Conservation (phyloP, 2,113 vertebrate species). For the Ammodytes marinus region DNA sequence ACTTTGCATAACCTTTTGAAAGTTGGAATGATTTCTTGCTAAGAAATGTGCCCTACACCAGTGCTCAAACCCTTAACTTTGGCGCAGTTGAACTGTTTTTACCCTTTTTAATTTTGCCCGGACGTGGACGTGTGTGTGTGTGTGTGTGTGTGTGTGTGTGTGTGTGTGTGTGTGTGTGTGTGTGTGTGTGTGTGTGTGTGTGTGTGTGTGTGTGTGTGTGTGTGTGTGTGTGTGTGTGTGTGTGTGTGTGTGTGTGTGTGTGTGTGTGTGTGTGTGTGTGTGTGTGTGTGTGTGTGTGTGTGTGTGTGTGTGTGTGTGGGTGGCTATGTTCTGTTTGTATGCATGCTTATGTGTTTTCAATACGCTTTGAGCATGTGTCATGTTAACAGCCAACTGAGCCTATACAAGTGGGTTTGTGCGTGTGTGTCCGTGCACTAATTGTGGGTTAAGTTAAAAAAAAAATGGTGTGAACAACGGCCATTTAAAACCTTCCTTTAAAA, state of each 20-base stretch:
- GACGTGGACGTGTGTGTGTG: not conserved
- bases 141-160: not conserved
- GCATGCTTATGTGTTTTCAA: constrained; percentile 13
- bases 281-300: not conserved
- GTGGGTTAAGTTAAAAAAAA: constrained; percentile 39
- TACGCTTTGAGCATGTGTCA: constrained; percentile 30
- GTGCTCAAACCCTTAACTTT: not conserved
- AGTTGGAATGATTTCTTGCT: not conserved
- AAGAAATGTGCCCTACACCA: not conserved
- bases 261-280: not conserved
- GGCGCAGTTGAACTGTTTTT: not conserved
- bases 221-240: not conserved
- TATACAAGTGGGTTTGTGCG: not conserved
- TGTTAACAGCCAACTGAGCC: not conserved
- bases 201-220: not conserved
- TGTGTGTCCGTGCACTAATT: constrained; percentile 35
- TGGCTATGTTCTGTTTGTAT: not conserved
- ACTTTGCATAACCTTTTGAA: not conserved
- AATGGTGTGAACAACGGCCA: constrained; percentile 57
- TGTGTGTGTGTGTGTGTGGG: not conserved
- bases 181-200: not conserved
- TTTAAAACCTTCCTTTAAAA: constrained; percentile 65
- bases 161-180: not conserved
- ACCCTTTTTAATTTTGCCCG: not conserved
- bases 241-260: not conserved